Evolutionary conservation across 2,888 invertebrate species (phyloP).

Genomic region (Ectemnius cavifrons): DNA sequence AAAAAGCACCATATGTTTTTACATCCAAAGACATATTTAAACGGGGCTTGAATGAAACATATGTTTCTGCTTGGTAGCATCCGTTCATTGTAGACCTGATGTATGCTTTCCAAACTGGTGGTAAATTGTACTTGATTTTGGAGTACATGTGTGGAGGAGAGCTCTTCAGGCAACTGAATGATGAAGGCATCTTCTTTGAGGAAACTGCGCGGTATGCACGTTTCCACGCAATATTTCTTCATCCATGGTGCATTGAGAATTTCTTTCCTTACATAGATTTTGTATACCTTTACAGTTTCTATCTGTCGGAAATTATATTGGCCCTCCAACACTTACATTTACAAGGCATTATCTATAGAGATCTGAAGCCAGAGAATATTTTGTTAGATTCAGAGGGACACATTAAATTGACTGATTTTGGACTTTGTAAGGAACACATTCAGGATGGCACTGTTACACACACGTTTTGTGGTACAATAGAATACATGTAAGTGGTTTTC

Average conservation of each 20-base stretch:
- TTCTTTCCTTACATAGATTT: not conserved
- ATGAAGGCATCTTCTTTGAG: conserved; percentile 87
- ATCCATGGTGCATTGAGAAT: not conserved
- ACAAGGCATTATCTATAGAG: conserved; percentile 87
- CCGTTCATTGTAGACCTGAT: conserved; percentile 88
- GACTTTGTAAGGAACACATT: conserved; percentile 75
- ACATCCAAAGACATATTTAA: no score
- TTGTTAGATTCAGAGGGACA: conserved; percentile 96
- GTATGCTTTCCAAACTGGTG: conserved; percentile 88
- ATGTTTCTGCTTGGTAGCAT: conserved; percentile 79
- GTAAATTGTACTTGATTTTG: conserved; percentile 86
- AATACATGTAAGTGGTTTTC: conserved; percentile 90
- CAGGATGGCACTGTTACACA: conserved; percentile 95
- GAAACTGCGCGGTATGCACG: conserved; percentile 81
- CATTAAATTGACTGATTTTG: conserved; percentile 79
- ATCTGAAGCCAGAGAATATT: conserved; percentile 99
- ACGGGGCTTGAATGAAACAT: conserved; percentile 28
- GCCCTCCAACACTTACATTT: conserved; percentile 86
- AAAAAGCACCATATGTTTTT: no score
- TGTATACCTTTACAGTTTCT: conserved; percentile 78
- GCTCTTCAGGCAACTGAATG: conserved; percentile 86
- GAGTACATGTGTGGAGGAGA: conserved; percentile 88
- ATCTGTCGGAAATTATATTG: conserved; percentile 85
- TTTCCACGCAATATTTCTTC: no score
- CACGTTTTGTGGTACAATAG: conserved; percentile 99